Base-by-base conservation (phyloP, 1,140 invertebrate genomes). In the Trichogramma pretiosum region DNA sequence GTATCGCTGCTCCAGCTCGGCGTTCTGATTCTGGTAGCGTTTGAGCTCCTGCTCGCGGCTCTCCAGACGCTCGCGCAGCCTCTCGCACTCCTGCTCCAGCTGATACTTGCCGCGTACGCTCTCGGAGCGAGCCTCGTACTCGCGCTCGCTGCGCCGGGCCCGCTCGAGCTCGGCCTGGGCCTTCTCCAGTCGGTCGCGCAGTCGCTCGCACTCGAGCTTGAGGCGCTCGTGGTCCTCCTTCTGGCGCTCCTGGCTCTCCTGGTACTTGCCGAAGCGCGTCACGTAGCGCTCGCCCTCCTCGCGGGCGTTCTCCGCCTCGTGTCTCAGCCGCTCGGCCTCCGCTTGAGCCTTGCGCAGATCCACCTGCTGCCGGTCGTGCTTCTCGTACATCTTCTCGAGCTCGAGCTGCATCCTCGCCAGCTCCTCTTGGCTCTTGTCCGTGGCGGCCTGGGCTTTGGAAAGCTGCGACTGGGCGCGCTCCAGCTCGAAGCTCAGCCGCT, bases 361-460 rank as follows among this genome's bases (percentile, higher is more conserved):
- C 4, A 79, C 72, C 54, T 89, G 85, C 38, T 83, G 78, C 62
- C 89, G 84, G 53, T 93, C 89, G 56, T 90, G 84, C 58, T 91
- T 89, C 56, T 93, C 90, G 55, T 89, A 87, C 73, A 90, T 82
- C 63, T 91, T 93, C 62, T 93, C 90, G 11, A 91, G 73, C 67
- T 93, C 91, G 19, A 89, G 77, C 60, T 89, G 85, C 59, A 90
- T 79, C 57, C 88, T 76, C 0, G 86, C 83, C 35, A 89, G 77
- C 67, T 94, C 90, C 64, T 93, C 89, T 62, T 93, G 89, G 45
- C 83, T 82, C 57, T 92, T 92, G 58, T 93, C 89, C 43, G 89
- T 83, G 10, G 80, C 81, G 5, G 81, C 81, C 60, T 88, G 87
- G 1, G 84, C 80, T 70, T 93, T 93, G 47, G 78, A 81, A 55